Evolutionary conservation across 2,888 invertebrate genomes (phyloP).

Genomic region (Nezara viridula): DNA sequence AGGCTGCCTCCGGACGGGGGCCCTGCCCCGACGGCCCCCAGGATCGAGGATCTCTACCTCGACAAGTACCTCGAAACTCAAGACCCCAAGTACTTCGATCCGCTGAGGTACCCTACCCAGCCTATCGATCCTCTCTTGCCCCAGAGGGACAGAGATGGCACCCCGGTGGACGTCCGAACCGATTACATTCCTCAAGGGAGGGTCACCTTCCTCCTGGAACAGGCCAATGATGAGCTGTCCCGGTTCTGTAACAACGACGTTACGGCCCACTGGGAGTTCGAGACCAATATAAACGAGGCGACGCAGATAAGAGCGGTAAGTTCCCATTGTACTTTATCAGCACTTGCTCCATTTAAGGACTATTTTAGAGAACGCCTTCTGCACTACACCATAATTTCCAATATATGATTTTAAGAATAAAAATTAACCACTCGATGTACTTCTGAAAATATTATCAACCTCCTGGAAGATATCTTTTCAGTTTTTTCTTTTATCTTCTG

Average conservation of each 20-base stretch:
- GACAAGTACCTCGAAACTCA: slow-evolving; percentile 65
- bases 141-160: slow-evolving; percentile 59
- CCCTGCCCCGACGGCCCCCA: slow-evolving; percentile 9
- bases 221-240: slow-evolving; percentile 82
- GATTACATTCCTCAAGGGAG: slow-evolving; percentile 68
- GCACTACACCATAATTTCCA: background rate
- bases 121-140: slow-evolving; percentile 34
- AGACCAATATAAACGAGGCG: slow-evolving; percentile 87
- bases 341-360: background rate
- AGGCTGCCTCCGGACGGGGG: slow-evolving; percentile 34
- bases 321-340: slow-evolving; percentile 66
- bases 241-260: slow-evolving; percentile 88
- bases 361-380: background rate
- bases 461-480: no score
- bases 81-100: slow-evolving; percentile 65
- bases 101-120: slow-evolving; percentile 61
- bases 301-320: slow-evolving; percentile 88
- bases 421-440: no score
- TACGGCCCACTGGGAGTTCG: slow-evolving; percentile 91
- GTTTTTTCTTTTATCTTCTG: no score
- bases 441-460: no score
- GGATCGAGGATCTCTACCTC: slow-evolving; percentile 63
- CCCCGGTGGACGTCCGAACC: slow-evolving; percentile 54
- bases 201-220: slow-evolving; percentile 75
- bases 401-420: background rate